phyloP scores from a whole-genome alignment of 2,888 invertebrate genomes.

The Drosophila greeni region DNA sequence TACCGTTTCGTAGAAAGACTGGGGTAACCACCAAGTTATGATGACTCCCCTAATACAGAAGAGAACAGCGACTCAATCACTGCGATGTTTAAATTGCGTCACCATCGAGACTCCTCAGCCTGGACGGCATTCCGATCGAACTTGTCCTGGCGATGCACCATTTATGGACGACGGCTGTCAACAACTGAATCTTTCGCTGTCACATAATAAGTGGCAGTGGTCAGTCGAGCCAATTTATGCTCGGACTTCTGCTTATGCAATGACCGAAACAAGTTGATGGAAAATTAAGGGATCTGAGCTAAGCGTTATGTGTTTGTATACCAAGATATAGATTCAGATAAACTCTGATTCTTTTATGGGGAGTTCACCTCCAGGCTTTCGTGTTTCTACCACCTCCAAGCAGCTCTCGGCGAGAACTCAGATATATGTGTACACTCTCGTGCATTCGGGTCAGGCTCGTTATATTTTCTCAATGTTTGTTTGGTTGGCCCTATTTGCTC shows the following conservation, averaged over 20 bases:
- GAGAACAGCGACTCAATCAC: background rate
- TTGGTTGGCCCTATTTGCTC: constrained; percentile 8
- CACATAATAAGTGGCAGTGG: constrained; percentile 10
- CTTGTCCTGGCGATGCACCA: constrained; percentile 25
- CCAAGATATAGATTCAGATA: background rate
- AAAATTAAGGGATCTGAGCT: background rate
- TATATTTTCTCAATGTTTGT: background rate
- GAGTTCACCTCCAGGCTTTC: background rate
- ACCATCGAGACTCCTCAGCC: constrained; percentile 3
- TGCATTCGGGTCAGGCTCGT: constrained; percentile 7
- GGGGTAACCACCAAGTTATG: background rate
- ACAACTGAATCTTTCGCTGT: constrained; percentile 29
- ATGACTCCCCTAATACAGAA: background rate
- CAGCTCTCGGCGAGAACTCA: background rate
- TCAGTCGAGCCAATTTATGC: constrained; percentile 14
- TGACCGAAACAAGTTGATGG: constrained; percentile 1
- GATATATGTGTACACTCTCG: background rate
- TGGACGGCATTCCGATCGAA: constrained; percentile 17
- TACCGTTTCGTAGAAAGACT: background rate
- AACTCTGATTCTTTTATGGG: background rate
- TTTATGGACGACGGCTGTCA: constrained; percentile 50
- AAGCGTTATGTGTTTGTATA: background rate
- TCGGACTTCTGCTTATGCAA: constrained; percentile 3
- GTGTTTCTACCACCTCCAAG: background rate
- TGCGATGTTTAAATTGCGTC: background rate